Evolutionary conservation across 2,888 invertebrate genomes (phyloP).

Genomic region (Sympetrum striolatum): DNA sequence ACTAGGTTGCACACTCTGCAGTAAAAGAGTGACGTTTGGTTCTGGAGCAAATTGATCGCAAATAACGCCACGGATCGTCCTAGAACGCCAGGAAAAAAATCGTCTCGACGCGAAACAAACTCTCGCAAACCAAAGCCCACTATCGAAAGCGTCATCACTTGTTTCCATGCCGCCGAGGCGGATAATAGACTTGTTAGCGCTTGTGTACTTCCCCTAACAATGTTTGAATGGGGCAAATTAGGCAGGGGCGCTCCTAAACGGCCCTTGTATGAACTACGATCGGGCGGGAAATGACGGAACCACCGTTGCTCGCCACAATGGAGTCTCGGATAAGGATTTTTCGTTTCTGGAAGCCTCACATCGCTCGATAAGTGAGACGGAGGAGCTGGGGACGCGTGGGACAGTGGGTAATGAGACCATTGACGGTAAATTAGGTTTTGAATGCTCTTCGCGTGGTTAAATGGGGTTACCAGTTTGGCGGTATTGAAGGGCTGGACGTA

Average conservation of each 20-base stretch:
- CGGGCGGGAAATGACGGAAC: not conserved
- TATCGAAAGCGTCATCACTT: not conserved
- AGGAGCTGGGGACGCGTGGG: not conserved
- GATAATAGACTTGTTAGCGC: not conserved
- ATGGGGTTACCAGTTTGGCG: not conserved
- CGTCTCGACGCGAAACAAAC: too few species aligned
- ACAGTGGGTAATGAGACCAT: not conserved
- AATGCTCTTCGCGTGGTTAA: not conserved
- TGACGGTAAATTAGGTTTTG: not conserved
- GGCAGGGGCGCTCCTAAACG: not conserved
- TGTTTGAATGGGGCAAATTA: not conserved
- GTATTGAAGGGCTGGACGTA: not conserved
- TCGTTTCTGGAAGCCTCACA: not conserved
- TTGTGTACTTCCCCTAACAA: not conserved
- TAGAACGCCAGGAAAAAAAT: too few species aligned
- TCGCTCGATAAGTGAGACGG: not conserved
- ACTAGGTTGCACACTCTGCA: too few species aligned
- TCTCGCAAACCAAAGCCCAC: not conserved
- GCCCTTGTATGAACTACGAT: not conserved
- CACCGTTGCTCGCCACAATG: not conserved
- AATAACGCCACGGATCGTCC: too few species aligned
- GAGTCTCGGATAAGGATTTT: not conserved
- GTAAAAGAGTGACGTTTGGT: too few species aligned
- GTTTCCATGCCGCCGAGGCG: not conserved
- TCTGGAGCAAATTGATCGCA: too few species aligned